A percentile compares a stretch with the other conserved stretches of the same genome.
phyloP scores from a whole-genome alignment of 2,797 vertebrate species.

The Eulemur rubriventer region DNA sequence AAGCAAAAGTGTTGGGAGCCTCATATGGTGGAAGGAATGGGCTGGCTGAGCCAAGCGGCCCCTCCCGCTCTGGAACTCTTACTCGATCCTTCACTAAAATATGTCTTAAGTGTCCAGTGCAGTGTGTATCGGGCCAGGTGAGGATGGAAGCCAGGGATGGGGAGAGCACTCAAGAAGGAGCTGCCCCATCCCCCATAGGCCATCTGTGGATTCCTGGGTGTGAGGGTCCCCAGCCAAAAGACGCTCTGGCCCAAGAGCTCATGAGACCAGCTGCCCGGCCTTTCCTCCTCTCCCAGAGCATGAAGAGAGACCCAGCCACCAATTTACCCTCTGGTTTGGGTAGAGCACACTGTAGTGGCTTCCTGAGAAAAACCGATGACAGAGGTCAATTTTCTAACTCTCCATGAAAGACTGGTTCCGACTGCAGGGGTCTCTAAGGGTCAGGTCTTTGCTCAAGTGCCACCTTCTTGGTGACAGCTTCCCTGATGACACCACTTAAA shows the following conservation, averaged over 20 bases:
- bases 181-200: not conserved
- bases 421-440: not conserved
- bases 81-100: not conserved
- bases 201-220: not conserved
- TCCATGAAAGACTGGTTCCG: not conserved
- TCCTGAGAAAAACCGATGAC: not conserved
- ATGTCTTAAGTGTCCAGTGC: not conserved
- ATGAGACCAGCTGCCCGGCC: rapidly evolving
- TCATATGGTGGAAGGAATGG: rapidly evolving
- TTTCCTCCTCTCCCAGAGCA: not conserved
- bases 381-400: not conserved
- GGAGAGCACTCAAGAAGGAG: not conserved
- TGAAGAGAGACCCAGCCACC: not conserved
- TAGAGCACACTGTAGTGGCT: not conserved
- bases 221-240: not conserved
- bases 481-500: not conserved
- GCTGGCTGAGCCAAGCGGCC: too few relatives aligned
- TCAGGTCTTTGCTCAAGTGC: not conserved
- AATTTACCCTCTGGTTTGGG: too few relatives aligned
- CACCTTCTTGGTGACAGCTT: not conserved
- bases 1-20: not conserved
- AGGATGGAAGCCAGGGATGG: not conserved
- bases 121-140: not conserved
- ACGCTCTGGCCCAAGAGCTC: not conserved
- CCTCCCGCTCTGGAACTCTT: not conserved